Conservation (phyloP, 2,888 invertebrate species). For the Sarcophaga carnaria region DNA sequence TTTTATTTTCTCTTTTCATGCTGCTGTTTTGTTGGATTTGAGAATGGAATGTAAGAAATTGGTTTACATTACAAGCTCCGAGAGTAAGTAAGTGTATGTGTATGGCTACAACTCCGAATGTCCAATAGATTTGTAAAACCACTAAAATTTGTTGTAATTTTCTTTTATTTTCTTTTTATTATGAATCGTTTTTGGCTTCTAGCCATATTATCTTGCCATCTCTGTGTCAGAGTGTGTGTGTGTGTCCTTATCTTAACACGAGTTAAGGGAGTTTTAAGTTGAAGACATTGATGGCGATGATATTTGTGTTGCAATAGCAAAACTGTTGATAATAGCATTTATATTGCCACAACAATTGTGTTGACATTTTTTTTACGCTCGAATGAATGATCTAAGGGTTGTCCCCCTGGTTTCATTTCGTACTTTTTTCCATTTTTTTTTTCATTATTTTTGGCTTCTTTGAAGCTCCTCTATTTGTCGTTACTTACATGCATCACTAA, state of each 20-base stretch:
- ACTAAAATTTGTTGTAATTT: background rate
- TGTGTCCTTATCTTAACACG: background rate
- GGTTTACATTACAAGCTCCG: no score
- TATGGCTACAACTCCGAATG: background rate
- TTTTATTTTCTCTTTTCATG: no score
- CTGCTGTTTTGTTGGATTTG: no score
- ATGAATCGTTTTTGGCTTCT: slow-evolving; percentile 44
- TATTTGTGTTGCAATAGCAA: background rate
- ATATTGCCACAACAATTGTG: slow-evolving; percentile 47
- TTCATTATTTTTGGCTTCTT: slow-evolving; percentile 3
- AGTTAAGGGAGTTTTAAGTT: background rate
- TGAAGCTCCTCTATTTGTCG: slow-evolving; percentile 27
- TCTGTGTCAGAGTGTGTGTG: no score
- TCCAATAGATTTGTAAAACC: slow-evolving; percentile 13
- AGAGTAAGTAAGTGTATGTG: background rate
- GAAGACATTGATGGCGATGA: background rate
- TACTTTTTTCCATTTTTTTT: background rate
- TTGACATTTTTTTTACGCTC: slow-evolving; percentile 52
- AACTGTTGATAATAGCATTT: slow-evolving; percentile 17
- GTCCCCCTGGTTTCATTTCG: no score
- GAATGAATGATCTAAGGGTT: slow-evolving; percentile 16
- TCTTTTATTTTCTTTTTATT: background rate
- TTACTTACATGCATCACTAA: slow-evolving; percentile 53
- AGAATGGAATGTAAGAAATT: no score
- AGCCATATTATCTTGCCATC: slow-evolving; percentile 41